Base-by-base conservation (phyloP, 2,888 invertebrate genomes). In the Agrotis puta region DNA sequence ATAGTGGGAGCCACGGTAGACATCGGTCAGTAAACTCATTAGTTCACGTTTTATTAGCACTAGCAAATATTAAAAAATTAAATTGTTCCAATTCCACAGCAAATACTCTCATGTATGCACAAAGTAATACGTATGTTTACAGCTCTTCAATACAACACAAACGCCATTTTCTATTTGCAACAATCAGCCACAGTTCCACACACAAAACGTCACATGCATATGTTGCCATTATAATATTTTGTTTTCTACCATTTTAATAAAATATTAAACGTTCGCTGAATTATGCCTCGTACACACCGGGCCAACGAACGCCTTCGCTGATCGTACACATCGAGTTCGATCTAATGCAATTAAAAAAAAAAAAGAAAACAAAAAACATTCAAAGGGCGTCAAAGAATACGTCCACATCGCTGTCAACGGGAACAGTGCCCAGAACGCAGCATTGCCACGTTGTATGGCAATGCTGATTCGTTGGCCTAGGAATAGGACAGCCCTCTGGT, bases 1-100 rank as follows among this genome's bases (percentile, higher is more conserved):
- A 96, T 95, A 94, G 92, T 95, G 92, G 95, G 95, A 92, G 96
- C 96, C 94, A 96, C 93, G 95, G 96, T 94, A 95, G 96, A 96
- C 96, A 96, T 96, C 95, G 91, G 96, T 95, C 95, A 94, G 91
- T 91, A 95, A 94, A 95, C 92, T 95, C 95, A 96, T 96, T 89
- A 94, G 95, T 94, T 89, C 92, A 92, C 94, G 89, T 90, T 94
- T 87, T 89, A 88, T 57, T 91, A 87, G 88, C 91, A 91, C 92
- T 90, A 87, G 67, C 74, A 83, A 88, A 86, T 85, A 79, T 81
- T 88, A 87, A 79, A 90, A 86, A 84, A 82, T 69, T 82, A 70
- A 67, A 57, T 70, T 72, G 74, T 74, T 79, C 61, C 61, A 76
- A 73, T 78, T 77, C 72, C 70, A 81, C 80, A 74, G 72, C 82